Base-by-base conservation (phyloP, 2,888 invertebrate genomes). In the Hypercompe scribonia region DNA sequence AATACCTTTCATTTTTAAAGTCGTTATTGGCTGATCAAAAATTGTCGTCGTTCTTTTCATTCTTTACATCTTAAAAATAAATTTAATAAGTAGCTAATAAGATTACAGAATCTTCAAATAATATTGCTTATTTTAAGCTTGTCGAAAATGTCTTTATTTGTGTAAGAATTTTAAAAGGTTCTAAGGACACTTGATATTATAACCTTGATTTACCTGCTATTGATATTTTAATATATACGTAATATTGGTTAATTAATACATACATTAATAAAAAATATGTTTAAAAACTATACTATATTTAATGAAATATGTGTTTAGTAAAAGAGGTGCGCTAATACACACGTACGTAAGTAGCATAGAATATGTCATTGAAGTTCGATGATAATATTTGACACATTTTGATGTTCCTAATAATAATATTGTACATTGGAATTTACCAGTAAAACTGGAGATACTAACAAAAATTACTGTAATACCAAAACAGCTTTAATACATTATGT, bases 371-470 rank as follows among this genome's bases (percentile, higher is more conserved):
- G 24, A 54, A 54, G 10, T 50, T n/a, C 24, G 50, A 50, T 50
- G n/a, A n/a, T 50, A 50, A n/a, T n/a, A 0, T 50, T 39, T 39
- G 39, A 39, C 39, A 39, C 39, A 39, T 39, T 10, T 39, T 50
- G 8, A 24, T 50, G 50, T 24, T 50, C 50, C 8, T 33, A 31
- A 54, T 42, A 50, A 68, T 34, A 24, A 18, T 42, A 24, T 15
- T 46, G 7, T 46, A 46, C 21, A 46, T n/a, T 64, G 24, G 24
- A 46, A 34, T 68, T 90, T 90, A 90, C 91, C 91, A 90, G 89
- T 89, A 28, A 68, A 21, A 68, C 89, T 89, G 86, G 88, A 87
- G 87, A 89, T 91, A 91, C 90, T 91, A 92, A 91, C 92, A 92
- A 92, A 92, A 92, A 85, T 1, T 71, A 67, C 61, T 63, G 90